Percentiles rank a stretch among this genome's conserved stretches.
These are phyloP conservation scores for Phrynocephalus vlangalii DNA, from an alignment of 2,797 vertebrate genomes.

Conservation along the genomic window DNA sequence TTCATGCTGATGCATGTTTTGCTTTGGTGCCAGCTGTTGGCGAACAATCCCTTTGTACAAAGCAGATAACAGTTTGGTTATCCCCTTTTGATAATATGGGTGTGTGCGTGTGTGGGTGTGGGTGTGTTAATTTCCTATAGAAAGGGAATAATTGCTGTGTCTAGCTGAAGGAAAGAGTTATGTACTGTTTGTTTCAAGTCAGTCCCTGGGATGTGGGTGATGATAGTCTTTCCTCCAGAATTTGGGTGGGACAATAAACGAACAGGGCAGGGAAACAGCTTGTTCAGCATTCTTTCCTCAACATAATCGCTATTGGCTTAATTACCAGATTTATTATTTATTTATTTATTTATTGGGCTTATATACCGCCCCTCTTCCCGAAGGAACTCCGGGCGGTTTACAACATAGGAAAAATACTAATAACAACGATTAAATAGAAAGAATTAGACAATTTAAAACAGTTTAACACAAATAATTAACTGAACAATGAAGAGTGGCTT, in stretches of 20 bases:
- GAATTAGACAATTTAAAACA: too few species aligned
- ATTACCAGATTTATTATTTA: too few species aligned
- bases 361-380: too few species aligned
- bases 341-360: too few species aligned
- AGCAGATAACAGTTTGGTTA: slow-evolving; percentile 38
- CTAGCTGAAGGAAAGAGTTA: slow-evolving; percentile 61
- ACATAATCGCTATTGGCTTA: slow-evolving; percentile 34
- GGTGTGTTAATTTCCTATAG: slow-evolving; percentile 20
- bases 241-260: slow-evolving; percentile 5
- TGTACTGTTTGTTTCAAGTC: slow-evolving; percentile 52
- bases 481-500: too few species aligned
- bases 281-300: slow-evolving; percentile 64
- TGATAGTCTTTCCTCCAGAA: slow-evolving; percentile 47
- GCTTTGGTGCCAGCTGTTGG: neutral
- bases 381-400: too few species aligned
- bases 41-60: slow-evolving; percentile 40
- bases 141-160: slow-evolving; percentile 56
- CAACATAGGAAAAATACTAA: too few species aligned
- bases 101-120: slow-evolving; percentile 1
- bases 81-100: slow-evolving; percentile 52
- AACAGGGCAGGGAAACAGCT: neutral
- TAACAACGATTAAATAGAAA: too few species aligned
- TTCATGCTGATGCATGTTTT: slow-evolving; percentile 56
- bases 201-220: slow-evolving; percentile 36
- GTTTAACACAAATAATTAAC: too few species aligned